These are phyloP conservation scores for Nansenia antarctica DNA, from an alignment of 2,113 vertebrate genomes.

Conservation along the genomic window DNA sequence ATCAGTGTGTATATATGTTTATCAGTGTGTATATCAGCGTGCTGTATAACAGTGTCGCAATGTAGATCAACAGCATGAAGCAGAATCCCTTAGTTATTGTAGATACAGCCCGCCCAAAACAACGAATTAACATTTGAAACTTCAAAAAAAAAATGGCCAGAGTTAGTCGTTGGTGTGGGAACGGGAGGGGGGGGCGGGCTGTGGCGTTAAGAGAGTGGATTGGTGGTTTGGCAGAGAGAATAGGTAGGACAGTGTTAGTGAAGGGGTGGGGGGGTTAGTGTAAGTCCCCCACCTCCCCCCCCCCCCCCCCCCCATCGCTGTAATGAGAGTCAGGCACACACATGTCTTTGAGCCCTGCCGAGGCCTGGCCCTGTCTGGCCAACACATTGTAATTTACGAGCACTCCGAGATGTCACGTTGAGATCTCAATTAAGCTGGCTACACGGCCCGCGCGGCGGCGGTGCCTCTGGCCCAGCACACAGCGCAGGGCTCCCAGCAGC, in stretches of 20 bases:
- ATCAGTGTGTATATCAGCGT: no score
- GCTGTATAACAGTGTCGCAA: no score
- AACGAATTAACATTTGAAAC: not conserved
- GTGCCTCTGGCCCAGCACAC: constrained; percentile 55
- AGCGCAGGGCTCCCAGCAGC: constrained; percentile 37
- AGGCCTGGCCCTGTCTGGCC: constrained; percentile 66
- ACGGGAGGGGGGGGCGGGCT: no score
- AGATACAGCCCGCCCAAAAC: no score
- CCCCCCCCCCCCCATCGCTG: not conserved
- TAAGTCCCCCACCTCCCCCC: not conserved
- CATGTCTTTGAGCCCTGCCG: constrained; percentile 50
- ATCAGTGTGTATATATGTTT: no score
- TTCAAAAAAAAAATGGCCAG: constrained; percentile 1
- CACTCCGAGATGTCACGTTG: constrained; percentile 71
- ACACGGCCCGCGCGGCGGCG: constrained; percentile 54
- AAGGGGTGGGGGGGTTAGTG: not conserved
- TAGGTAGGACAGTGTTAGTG: not conserved
- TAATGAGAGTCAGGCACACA: constrained; percentile 16
- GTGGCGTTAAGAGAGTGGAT: constrained; percentile 5
- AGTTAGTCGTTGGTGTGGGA: constrained; percentile 6
- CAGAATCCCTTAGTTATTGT: no score
- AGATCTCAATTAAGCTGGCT: constrained; percentile 77
- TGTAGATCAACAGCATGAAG: no score
- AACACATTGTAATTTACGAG: constrained; percentile 77
- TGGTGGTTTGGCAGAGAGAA: constrained; percentile 12